phyloP scores from a whole-genome alignment of 2,797 vertebrate species.

The Neosilurus mollespiculum region DNA sequence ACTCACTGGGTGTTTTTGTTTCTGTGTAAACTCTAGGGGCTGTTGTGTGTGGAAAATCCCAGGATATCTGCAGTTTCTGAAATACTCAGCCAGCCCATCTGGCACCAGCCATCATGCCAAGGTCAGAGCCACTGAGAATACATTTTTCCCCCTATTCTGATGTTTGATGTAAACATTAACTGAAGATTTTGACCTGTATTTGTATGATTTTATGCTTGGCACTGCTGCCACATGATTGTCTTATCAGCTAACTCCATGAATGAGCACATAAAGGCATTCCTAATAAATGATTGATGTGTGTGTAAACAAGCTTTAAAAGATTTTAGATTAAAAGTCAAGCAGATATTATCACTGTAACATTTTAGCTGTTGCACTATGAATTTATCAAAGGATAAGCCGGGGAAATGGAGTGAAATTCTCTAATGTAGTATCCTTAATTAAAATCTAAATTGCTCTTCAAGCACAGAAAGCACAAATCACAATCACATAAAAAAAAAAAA shows the following conservation, averaged over 20 bases:
- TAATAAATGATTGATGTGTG: not conserved
- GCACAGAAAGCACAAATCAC: not conserved
- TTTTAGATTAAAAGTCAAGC: not conserved
- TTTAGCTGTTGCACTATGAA: not conserved
- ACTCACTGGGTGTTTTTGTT: slow-evolving; percentile 3
- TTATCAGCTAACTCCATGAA: not conserved
- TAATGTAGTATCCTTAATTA: not conserved
- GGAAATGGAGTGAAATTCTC: not conserved
- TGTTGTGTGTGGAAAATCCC: slow-evolving; percentile 6
- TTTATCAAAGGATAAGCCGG: not conserved
- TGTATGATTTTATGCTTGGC: too few relatives aligned
- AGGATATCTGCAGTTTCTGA: slow-evolving; percentile 3
- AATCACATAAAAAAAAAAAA: not conserved
- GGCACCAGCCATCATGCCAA: slow-evolving; percentile 8
- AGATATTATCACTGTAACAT: not conserved
- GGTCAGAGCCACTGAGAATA: not conserved
- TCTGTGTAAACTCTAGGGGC: slow-evolving; percentile 2
- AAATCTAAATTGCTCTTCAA: not conserved
- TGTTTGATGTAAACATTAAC: not conserved
- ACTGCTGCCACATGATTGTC: not conserved
- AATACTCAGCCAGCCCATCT: slow-evolving; percentile 9
- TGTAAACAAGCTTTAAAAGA: not conserved
- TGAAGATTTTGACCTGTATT: not conserved
- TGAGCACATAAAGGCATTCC: not conserved
- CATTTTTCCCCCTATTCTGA: not conserved